Evolutionary conservation across 1,140 invertebrate species (phyloP).

Genomic region (Asbolus verrucosus): DNA sequence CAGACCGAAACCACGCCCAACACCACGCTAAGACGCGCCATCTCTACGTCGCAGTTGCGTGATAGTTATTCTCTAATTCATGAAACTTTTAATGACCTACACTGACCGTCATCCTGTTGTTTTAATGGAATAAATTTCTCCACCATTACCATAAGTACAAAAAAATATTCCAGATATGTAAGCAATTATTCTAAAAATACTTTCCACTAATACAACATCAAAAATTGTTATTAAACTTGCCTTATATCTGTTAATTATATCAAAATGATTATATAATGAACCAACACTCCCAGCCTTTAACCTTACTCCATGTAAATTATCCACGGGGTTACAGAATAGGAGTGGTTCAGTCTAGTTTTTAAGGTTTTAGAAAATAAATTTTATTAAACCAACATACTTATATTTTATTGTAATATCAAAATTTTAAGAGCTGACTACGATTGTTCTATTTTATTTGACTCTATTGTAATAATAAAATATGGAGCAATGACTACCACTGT

Average conservation of each 20-base stretch:
- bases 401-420: constrained; percentile 34
- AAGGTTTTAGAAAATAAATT: constrained; percentile 21
- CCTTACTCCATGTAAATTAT: too few species aligned
- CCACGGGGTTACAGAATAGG: neutral
- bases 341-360: constrained; percentile 5
- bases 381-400: neutral
- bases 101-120: too few species aligned
- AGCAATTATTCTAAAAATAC: constrained; percentile 5
- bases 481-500: constrained; percentile 67
- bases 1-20: neutral
- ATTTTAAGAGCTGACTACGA: constrained; percentile 27
- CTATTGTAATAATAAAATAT: constrained; percentile 59
- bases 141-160: constrained; percentile 18
- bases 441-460: constrained; percentile 35
- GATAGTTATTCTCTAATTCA: too few species aligned
- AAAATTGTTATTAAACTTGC: constrained; percentile 21
- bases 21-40: too few species aligned
- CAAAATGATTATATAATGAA: constrained; percentile 7
- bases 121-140: too few species aligned
- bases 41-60: too few species aligned
- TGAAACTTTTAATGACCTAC: too few species aligned
- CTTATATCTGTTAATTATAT: constrained; percentile 16
- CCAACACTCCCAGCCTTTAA: constrained; percentile 4
- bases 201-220: constrained; percentile 9
- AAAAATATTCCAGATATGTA: neutral